Conservation (phyloP, 2,797 vertebrate species). For the Echiichthys vipera region DNA sequence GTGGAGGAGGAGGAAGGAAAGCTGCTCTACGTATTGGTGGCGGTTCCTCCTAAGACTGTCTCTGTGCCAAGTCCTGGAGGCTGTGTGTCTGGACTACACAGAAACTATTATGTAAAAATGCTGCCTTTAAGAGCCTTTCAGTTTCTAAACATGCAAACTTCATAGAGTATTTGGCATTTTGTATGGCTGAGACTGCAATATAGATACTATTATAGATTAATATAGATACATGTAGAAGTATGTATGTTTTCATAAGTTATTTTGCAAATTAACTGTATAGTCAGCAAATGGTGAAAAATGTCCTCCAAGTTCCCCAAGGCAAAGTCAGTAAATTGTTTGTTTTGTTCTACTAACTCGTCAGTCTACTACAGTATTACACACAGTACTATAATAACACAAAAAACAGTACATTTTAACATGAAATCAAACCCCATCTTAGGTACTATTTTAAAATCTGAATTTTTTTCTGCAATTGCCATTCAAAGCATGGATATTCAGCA, state of each 20-base stretch:
- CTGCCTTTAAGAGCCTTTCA: not conserved
- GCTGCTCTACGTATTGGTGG: slow-evolving; percentile 29
- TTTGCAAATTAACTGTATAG: not conserved
- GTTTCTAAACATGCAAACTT: slow-evolving; percentile 7
- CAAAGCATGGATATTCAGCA: not conserved
- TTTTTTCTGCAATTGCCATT: not conserved
- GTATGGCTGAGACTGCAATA: too few relatives aligned
- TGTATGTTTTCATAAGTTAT: not conserved
- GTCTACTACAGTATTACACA: too few relatives aligned
- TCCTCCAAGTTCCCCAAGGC: not conserved
- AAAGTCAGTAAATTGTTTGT: not conserved
- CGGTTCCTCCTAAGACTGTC: slow-evolving; percentile 10
- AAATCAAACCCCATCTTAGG: not conserved
- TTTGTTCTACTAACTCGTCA: not conserved
- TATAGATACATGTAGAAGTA: not conserved
- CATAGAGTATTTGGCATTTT: too few relatives aligned
- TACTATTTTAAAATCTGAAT: not conserved
- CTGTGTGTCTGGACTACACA: slow-evolving; percentile 20
- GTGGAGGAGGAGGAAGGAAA: slow-evolving; percentile 41
- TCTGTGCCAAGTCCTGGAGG: slow-evolving; percentile 33
- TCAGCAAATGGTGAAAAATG: not conserved
- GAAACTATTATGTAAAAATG: slow-evolving; percentile 9
- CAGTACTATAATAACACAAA: too few relatives aligned
- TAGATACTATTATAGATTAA: too few relatives aligned
- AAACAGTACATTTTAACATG: too few relatives aligned